phyloP scores from a whole-genome alignment of 2,888 invertebrate genomes.

The Euzophera pinguis region DNA sequence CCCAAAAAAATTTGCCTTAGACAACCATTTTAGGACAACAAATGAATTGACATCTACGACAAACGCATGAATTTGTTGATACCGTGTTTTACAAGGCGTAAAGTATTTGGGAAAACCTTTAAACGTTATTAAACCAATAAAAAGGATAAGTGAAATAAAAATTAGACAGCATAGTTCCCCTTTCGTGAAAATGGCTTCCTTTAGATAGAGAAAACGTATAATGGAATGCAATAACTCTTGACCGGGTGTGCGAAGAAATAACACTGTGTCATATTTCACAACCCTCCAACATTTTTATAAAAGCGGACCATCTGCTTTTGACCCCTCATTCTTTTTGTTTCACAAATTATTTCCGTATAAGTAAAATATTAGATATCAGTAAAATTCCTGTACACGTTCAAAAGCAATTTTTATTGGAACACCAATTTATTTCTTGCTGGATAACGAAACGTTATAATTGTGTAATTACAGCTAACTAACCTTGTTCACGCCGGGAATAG shows the following conservation, averaged over 20 bases:
- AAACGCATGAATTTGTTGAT: too few species aligned
- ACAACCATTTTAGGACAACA: too few species aligned
- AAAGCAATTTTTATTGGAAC: conserved; percentile 36
- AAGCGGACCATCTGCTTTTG: conserved; percentile 79
- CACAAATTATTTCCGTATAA: conserved; percentile 74
- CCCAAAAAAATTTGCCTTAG: too few species aligned
- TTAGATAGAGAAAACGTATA: conserved; percentile 78
- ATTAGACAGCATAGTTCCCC: conserved; percentile 74
- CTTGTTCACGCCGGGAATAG: conserved; percentile 3
- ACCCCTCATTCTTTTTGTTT: conserved; percentile 79
- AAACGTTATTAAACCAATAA: conserved; percentile 36
- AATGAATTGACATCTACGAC: too few species aligned
- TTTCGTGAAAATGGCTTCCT: conserved; percentile 78
- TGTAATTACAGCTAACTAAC: conserved; percentile 8
- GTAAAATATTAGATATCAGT: conserved; percentile 61
- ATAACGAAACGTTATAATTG: conserved; percentile 19
- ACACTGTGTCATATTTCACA: conserved; percentile 80
- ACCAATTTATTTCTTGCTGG: conserved; percentile 20
- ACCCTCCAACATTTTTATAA: conserved; percentile 80
- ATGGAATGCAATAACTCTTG: conserved; percentile 80
- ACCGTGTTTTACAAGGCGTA: too few species aligned
- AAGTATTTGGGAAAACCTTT: background rate
- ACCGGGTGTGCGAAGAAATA: conserved; percentile 80
- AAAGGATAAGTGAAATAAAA: conserved; percentile 66
- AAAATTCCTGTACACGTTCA: conserved; percentile 46